Conservation (phyloP, 2,797 vertebrate genomes). For the Pterois miles region DNA sequence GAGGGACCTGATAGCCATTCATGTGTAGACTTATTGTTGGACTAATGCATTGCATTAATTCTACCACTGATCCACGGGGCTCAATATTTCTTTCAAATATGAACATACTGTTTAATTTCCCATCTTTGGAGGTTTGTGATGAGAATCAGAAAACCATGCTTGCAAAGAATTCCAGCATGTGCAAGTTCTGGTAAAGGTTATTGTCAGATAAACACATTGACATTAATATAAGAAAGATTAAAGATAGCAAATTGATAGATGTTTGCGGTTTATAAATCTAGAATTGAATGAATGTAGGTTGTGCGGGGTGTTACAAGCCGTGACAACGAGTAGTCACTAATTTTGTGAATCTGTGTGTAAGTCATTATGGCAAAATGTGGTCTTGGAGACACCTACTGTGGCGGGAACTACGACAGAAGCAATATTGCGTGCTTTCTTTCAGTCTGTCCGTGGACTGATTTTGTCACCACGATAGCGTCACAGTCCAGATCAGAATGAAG, state of each 20-base stretch:
- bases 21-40: slow-evolving; percentile 58
- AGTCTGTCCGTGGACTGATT: too few species aligned
- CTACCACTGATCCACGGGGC: slow-evolving; percentile 39
- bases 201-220: not conserved
- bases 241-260: too few species aligned
- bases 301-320: too few species aligned
- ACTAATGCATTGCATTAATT: slow-evolving; percentile 56
- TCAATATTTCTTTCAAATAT: slow-evolving; percentile 44
- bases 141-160: slow-evolving; percentile 12
- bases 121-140: slow-evolving; percentile 33
- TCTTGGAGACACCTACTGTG: too few species aligned
- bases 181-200: not conserved
- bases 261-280: not conserved
- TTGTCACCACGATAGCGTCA: too few species aligned
- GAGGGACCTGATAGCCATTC: slow-evolving; percentile 80
- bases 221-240: not conserved
- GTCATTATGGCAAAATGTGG: too few species aligned
- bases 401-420: too few species aligned
- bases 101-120: slow-evolving; percentile 40
- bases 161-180: not conserved
- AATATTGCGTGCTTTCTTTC: too few species aligned
- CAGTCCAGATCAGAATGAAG: too few species aligned
- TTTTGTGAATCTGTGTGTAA: too few species aligned
- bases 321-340: too few species aligned
- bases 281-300: not conserved